Percentiles rank a stretch among this genome's conserved stretches.
Evolutionary conservation across 2,888 invertebrate genomes (phyloP).

Genomic region (Orthosia gothica): DNA sequence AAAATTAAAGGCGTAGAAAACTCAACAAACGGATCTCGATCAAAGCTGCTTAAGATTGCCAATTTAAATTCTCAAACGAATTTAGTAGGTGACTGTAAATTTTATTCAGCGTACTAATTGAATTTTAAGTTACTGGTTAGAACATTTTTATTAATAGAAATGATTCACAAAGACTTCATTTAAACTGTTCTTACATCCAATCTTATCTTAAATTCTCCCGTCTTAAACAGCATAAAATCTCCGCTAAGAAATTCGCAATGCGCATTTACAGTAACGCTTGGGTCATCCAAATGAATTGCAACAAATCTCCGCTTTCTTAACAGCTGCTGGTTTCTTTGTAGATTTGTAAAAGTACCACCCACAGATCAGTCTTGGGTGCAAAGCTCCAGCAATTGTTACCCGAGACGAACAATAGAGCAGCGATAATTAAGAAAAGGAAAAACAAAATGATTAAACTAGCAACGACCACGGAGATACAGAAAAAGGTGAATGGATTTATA

Average conservation of each 20-base stretch:
- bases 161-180: not conserved
- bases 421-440: constrained; percentile 59
- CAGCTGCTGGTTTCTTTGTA: constrained; percentile 49
- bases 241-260: constrained; percentile 45
- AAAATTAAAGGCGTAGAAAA: not conserved
- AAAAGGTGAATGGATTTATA: constrained; percentile 14
- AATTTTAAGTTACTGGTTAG: not conserved
- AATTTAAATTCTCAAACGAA: not conserved
- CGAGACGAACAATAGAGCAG: constrained; percentile 45
- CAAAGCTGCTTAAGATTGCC: not conserved
- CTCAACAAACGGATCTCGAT: constrained; percentile 2
- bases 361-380: constrained; percentile 40
- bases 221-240: constrained; percentile 35
- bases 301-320: constrained; percentile 47
- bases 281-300: constrained; percentile 61
- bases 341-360: constrained; percentile 47
- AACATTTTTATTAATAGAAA: not conserved
- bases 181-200: not conserved
- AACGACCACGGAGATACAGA: constrained; percentile 17
- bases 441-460: constrained; percentile 43
- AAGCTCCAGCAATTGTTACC: constrained; percentile 31
- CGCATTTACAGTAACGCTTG: constrained; percentile 41
- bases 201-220: constrained; percentile 3
- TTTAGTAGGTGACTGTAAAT: too few species aligned
- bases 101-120: not conserved